Conservation (phyloP, 64 coral and sea anemone genomes). For the Catalaphyllia jardinei region DNA sequence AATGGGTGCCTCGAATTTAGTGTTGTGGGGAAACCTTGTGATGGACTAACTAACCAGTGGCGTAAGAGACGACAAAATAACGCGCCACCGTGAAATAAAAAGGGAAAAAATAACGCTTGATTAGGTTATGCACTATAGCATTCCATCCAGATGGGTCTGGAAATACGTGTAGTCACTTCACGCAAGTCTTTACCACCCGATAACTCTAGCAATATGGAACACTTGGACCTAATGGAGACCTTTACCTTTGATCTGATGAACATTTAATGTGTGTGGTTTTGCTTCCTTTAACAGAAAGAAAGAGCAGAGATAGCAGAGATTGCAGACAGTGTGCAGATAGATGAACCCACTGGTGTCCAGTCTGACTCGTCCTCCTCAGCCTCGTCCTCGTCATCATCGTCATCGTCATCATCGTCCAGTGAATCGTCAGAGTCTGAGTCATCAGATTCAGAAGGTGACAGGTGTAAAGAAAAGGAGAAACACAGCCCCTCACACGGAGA, state of each 20-base stretch:
- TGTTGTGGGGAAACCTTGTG: no score
- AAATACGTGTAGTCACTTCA: no score
- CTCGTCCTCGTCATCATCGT: conserved; percentile 75
- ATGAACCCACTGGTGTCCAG: conserved; percentile 78
- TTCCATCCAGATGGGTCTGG: no score
- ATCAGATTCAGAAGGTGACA: conserved; percentile 58
- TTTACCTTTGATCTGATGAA: not conserved
- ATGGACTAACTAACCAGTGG: no score
- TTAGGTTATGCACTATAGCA: no score
- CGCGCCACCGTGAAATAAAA: no score
- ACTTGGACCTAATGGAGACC: no score
- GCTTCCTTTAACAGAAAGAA: conserved; percentile 61
- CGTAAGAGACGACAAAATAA: no score
- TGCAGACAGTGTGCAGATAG: conserved; percentile 73
- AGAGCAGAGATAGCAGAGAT: conserved; percentile 72
- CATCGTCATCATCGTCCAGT: conserved; percentile 60
- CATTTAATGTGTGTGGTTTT: not conserved
- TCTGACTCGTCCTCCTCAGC: conserved; percentile 91
- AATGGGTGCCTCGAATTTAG: no score
- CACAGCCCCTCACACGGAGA: conserved; percentile 40
- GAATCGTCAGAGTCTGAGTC: conserved; percentile 66
- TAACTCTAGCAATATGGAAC: no score
- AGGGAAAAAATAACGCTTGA: no score
- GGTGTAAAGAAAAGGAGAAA: conserved; percentile 67
- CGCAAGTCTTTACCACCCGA: no score